These are phyloP conservation scores for Cnemophilus loriae DNA, from an alignment of 2,113 vertebrate genomes.

Conservation along the genomic window DNA sequence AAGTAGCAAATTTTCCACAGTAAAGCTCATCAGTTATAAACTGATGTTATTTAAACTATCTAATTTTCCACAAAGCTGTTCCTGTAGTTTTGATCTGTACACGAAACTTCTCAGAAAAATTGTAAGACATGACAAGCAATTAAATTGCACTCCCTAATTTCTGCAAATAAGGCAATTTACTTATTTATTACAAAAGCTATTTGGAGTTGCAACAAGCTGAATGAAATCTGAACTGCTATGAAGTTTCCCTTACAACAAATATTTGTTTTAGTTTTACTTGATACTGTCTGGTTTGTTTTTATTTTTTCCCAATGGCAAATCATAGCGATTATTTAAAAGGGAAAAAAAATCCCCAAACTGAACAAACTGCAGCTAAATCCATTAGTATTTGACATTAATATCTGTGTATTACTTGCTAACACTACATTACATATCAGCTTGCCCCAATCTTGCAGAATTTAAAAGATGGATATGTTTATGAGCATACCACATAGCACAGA, in stretches of 20 bases:
- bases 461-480: neutral
- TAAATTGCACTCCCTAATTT: neutral
- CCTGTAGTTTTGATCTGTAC: neutral
- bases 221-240: neutral
- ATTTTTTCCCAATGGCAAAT: neutral
- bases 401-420: neutral
- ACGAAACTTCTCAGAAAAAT: neutral
- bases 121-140: neutral
- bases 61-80: neutral
- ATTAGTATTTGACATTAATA: neutral
- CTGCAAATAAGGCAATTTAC: neutral
- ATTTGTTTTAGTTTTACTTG: neutral
- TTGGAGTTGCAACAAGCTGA: neutral
- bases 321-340: neutral
- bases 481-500: neutral
- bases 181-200: neutral
- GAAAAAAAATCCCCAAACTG: neutral
- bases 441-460: neutral
- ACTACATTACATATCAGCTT: neutral
- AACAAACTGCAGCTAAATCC: neutral
- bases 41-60: neutral
- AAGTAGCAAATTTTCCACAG: neutral
- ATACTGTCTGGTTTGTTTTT: neutral
- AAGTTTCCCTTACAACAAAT: neutral
- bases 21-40: neutral